phyloP scores from a whole-genome alignment of 2,797 vertebrate genomes.

The Botia almorhae region DNA sequence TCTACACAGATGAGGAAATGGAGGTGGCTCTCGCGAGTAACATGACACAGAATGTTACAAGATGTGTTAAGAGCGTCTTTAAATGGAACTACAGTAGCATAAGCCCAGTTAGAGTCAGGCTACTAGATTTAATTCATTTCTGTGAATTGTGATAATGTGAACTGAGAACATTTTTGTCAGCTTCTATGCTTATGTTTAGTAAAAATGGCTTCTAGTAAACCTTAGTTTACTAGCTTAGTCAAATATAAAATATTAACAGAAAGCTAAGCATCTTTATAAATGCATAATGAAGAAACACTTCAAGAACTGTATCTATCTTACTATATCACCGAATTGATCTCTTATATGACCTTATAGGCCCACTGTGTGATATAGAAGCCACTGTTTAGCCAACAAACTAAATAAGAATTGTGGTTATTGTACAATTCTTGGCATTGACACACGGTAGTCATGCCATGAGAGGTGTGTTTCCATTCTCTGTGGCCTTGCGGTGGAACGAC shows the following conservation, averaged over 20 bases:
- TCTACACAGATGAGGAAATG: conserved; percentile 43
- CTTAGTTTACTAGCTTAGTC: not conserved
- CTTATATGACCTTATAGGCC: not conserved
- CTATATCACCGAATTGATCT: not conserved
- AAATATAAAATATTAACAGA: not conserved
- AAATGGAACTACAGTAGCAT: too few relatives aligned
- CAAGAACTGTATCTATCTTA: not conserved
- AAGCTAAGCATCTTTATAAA: not conserved
- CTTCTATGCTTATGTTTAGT: not conserved
- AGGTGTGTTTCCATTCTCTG: conserved; percentile 18
- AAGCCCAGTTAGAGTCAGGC: too few relatives aligned
- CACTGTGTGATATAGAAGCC: not conserved
- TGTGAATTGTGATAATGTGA: not conserved
- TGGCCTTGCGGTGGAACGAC: conserved; percentile 17
- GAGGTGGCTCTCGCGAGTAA: not conserved
- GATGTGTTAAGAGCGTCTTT: too few relatives aligned
- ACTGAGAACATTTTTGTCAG: not conserved
- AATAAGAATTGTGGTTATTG: conserved; percentile 25
- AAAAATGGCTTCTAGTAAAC: not conserved
- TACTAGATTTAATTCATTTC: too few relatives aligned
- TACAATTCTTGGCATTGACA: conserved; percentile 30
- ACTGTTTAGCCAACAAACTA: conserved; percentile 31
- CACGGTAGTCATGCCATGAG: not conserved
- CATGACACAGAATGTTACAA: not conserved
- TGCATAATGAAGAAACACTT: not conserved